These are phyloP conservation scores for Prionace glauca DNA, from an alignment of 2,797 vertebrate genomes.

Conservation along the genomic window DNA sequence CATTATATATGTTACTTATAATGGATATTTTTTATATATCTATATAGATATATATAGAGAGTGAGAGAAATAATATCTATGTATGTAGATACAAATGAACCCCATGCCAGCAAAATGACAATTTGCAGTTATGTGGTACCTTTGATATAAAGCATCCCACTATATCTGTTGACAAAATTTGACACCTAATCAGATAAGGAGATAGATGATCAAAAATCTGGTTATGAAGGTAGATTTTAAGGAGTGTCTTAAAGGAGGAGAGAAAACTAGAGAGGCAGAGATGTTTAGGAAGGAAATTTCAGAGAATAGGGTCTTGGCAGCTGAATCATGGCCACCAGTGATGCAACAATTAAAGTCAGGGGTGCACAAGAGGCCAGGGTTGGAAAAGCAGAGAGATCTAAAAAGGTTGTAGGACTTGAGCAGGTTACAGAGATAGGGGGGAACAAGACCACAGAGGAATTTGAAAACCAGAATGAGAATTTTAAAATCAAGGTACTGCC, in stretches of 20 bases:
- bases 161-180: too few relatives aligned
- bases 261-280: background rate
- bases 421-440: background rate
- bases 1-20: too few relatives aligned
- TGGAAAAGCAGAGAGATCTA: too few relatives aligned
- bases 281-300: background rate
- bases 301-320: background rate
- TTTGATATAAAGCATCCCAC: background rate
- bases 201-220: background rate
- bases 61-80: too few relatives aligned
- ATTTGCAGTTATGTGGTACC: background rate
- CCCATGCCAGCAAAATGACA: background rate
- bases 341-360: background rate
- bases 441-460: background rate
- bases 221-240: background rate
- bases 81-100: too few relatives aligned
- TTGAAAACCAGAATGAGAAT: background rate
- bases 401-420: background rate
- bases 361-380: too few relatives aligned
- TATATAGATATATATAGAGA: too few relatives aligned
- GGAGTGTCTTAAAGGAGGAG: background rate
- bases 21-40: too few relatives aligned
- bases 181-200: too few relatives aligned
- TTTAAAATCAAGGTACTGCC: background rate
- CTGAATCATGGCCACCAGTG: background rate